Evolutionary conservation across 2,888 invertebrate genomes (phyloP).

Genomic region (Parelbella ahira): DNA sequence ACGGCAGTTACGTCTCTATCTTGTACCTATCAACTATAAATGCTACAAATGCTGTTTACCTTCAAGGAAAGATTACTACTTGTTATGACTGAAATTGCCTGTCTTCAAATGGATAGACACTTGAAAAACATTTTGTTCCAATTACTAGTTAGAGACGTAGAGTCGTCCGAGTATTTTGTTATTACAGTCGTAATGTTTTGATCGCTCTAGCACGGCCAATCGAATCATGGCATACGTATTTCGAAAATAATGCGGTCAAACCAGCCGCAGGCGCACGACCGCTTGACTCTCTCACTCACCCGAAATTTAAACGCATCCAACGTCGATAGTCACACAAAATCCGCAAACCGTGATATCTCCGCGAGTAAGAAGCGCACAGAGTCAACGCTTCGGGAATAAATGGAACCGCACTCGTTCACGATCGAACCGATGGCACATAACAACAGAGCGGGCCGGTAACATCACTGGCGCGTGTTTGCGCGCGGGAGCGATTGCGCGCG

Average conservation of each 20-base stretch:
- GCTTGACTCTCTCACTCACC: constrained; percentile 78
- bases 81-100: constrained; percentile 11
- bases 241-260: constrained; percentile 80
- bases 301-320: constrained; percentile 79
- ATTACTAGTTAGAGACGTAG: constrained; percentile 42
- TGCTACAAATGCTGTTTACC: constrained; percentile 10
- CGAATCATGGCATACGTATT: constrained; percentile 77
- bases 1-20: constrained; percentile 19
- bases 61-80: constrained; percentile 15
- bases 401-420: constrained; percentile 68
- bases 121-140: constrained; percentile 22
- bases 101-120: constrained; percentile 3
- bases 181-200: constrained; percentile 59
- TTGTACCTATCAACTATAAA: constrained; percentile 14
- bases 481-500: constrained; percentile 54
- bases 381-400: constrained; percentile 71
- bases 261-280: constrained; percentile 69
- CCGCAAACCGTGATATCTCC: constrained; percentile 61
- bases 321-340: constrained; percentile 67
- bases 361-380: constrained; percentile 41
- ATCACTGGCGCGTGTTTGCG: constrained; percentile 64
- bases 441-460: constrained; percentile 63
- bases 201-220: constrained; percentile 71
- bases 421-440: constrained; percentile 63
- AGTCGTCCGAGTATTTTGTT: constrained; percentile 57